Evolutionary conservation across 2,113 vertebrate species (phyloP).

Genomic region (Chaetodon trifascialis): DNA sequence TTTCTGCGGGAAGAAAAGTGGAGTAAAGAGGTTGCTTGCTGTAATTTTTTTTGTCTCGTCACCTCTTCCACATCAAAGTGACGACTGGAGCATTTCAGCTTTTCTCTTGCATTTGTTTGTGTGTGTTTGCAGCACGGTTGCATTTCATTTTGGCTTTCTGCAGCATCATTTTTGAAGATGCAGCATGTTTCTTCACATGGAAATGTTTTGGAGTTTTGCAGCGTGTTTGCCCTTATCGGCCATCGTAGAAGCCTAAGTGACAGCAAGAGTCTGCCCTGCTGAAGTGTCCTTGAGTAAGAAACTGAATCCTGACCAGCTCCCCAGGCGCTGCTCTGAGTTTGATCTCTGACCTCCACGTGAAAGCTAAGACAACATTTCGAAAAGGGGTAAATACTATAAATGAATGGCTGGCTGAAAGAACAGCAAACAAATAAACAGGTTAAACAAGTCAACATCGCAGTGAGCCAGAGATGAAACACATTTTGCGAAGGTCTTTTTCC

Average conservation of each 20-base stretch:
- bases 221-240: too few species aligned
- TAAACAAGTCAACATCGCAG: neutral
- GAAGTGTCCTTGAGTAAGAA: neutral
- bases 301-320: neutral
- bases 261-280: neutral
- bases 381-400: neutral
- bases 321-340: neutral
- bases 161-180: too few species aligned
- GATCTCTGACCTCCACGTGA: neutral
- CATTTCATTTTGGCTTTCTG: too few species aligned
- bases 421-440: neutral
- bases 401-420: neutral
- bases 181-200: too few species aligned
- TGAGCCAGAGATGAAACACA: slow-evolving; percentile 5
- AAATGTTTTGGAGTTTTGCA: too few species aligned
- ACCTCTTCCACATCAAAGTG: too few species aligned
- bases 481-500: slow-evolving; percentile 15
- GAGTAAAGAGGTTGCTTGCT: too few species aligned
- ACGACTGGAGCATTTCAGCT: too few species aligned
- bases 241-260: neutral
- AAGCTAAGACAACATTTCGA: neutral
- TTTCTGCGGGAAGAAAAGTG: too few species aligned
- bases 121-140: too few species aligned
- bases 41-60: too few species aligned
- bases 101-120: too few species aligned